Evolutionary conservation across 2,888 invertebrate genomes (phyloP).

Genomic region (Watsonalla cultraria): DNA sequence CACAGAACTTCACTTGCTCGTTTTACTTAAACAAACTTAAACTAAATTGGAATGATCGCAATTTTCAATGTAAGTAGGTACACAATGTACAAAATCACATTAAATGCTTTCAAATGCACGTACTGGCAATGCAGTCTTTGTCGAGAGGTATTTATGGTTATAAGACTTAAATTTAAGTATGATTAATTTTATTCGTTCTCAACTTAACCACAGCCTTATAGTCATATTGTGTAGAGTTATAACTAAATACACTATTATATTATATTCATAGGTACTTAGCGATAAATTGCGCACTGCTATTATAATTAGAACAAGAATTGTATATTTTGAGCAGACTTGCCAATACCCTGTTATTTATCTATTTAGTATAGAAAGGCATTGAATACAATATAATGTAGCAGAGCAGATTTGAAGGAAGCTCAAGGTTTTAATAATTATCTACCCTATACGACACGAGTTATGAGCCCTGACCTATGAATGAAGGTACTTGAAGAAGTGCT

Average conservation of each 20-base stretch:
- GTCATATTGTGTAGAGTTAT: constrained; percentile 34
- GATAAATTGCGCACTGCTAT: constrained; percentile 38
- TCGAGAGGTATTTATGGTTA: constrained; percentile 74
- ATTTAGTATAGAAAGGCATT: background rate
- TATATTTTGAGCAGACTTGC: constrained; percentile 47
- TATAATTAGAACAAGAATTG: constrained; percentile 33
- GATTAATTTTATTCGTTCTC: constrained; percentile 60
- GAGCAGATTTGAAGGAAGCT: constrained; percentile 36
- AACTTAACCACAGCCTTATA: constrained; percentile 73
- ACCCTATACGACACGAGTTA: background rate
- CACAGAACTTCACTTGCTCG: no score
- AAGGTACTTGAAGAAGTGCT: no score
- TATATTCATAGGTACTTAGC: constrained; percentile 21
- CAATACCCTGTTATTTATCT: constrained; percentile 45
- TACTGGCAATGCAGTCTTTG: constrained; percentile 59
- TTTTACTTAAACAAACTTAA: background rate
- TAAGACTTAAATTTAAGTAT: constrained; percentile 58
- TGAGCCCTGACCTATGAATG: no score
- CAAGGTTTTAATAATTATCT: constrained; percentile 9
- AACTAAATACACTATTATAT: constrained; percentile 30
- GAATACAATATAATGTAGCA: constrained; percentile 26
- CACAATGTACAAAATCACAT: constrained; percentile 7
- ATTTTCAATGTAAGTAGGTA: background rate
- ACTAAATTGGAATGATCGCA: background rate
- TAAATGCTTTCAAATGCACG: constrained; percentile 35